Base-by-base conservation (phyloP, 2,113 vertebrate genomes). In the Albula glossodonta region DNA sequence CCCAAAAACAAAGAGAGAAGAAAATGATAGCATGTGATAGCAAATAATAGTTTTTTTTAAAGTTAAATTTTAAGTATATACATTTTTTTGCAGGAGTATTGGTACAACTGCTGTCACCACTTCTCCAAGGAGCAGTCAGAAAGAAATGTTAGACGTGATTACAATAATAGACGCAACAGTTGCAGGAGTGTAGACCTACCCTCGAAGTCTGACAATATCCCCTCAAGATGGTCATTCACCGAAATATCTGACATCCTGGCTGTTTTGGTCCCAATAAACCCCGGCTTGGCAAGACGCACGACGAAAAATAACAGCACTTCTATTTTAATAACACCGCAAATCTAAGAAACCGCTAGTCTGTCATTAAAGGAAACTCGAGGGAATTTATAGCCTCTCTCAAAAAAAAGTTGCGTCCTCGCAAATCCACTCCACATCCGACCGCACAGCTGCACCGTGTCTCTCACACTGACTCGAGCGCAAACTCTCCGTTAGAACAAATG, bases 181-280 rank as follows among this genome's bases (percentile, higher is more conserved):
- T 53, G 12, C n/a, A 56, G 51, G 5, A 81, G 13, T 51, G 11
- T 7, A 51, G 0, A 91, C 95, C 89, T 93, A 97, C 96, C 96
- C 95, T 97, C 96, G 87, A 96, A 96, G 91, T 96, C 96, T 3
- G 95, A 96, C 91, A 97, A 92, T 87, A 97, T 96, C 88, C 95
- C 96, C 88, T 96, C 96, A 56, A 96, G 94, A 89, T 97, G 96
- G 70, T 97, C 96, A 63, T 95, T 96, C 77, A 96, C 95, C 51
- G 96, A 95, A 66, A 96, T 90, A 74, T 95, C 93, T 88, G 95
- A 95, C 95, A 96, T 96, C 87, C 91, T 94, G 90, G 82, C 85
- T 88, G 80, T 83, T 84, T 78, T 50, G 66, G 80, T 83, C 66
- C 81, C 19, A 25, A 19, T 49, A 51, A 88, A 85, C 17, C 51